Evolutionary conservation across 1,140 invertebrate species (phyloP), one percentile per base, ranked within the genome.

Genomic region (Hetaerina americana): DNA sequence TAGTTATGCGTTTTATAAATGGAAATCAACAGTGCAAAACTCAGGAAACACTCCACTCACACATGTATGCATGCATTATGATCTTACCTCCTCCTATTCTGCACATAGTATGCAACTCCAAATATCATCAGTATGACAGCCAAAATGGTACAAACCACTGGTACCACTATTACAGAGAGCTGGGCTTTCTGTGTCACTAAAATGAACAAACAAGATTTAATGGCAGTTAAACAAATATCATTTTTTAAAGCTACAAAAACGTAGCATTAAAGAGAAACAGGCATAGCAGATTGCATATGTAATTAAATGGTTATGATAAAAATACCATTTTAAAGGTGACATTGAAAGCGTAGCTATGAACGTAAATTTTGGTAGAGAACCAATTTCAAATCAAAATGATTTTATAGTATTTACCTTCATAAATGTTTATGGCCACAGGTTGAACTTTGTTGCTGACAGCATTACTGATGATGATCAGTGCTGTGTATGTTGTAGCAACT

Each of bases 161-260:
- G 92, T 0, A 95, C 90, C 40, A 94, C 87, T 0, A 94, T 92
- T 0, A 95, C 90, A 0, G 92, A 93, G 70, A 95, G 79, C 76
- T 93, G 92, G 0, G 90, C 86, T 75, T 91, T 89, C 66, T 86
- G 86, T 40, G 85, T 86, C 5, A 87, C 92, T 93, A 79, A 73
- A 87, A 85, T 75, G 70, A 79, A 77, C 77, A 77, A 70, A 74
- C 76, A n/a, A 25, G 5, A 1, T 6, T 10, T 31, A 49, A 8
- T 66, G 18, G 0, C 68, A 77, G 74, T 77, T 83, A 92, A n/a
- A n/a, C n/a, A n/a, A n/a, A n/a, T n/a, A n/a, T n/a, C n/a, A n/a
- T n/a, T n/a, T n/a, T n/a, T n/a, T n/a, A n/a, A n/a, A n/a, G n/a
- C n/a, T n/a, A n/a, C n/a, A n/a, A n/a, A n/a, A n/a, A n/a, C n/a